These are phyloP conservation scores for Panopea generosa DNA, from an alignment of 2,888 invertebrate genomes.

Conservation along the genomic window DNA sequence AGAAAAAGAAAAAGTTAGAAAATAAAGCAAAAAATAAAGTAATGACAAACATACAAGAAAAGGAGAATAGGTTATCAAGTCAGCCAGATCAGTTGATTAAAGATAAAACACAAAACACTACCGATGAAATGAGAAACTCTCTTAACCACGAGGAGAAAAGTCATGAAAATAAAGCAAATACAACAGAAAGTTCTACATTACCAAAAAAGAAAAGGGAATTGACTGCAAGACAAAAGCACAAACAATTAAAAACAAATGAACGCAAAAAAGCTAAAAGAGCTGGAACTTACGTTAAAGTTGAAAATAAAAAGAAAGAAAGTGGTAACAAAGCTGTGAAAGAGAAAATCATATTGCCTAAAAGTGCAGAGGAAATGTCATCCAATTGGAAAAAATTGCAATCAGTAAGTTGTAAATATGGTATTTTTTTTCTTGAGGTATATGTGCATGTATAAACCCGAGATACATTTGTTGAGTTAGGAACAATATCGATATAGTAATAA, in stretches of 20 bases:
- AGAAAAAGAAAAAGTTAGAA: too few relatives aligned
- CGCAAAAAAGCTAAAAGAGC: constrained; percentile 12
- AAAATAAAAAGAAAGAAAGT: constrained; percentile 11
- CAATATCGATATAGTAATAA: too few relatives aligned
- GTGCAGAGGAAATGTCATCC: constrained; percentile 59
- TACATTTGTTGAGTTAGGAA: too few relatives aligned
- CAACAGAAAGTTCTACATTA: background rate
- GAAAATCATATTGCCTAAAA: constrained; percentile 51
- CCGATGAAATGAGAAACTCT: too few relatives aligned
- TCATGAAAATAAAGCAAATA: too few relatives aligned
- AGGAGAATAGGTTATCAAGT: too few relatives aligned
- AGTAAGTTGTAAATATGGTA: constrained; percentile 52
- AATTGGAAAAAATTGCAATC: constrained; percentile 77
- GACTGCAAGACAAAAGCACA: constrained; percentile 38
- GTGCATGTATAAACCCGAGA: too few relatives aligned
- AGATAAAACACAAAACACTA: too few relatives aligned
- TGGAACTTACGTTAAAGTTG: background rate
- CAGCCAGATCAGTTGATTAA: too few relatives aligned
- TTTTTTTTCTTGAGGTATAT: background rate
- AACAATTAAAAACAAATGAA: constrained; percentile 18
- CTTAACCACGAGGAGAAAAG: too few relatives aligned
- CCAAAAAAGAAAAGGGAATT: constrained; percentile 13
- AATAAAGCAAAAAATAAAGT: too few relatives aligned
- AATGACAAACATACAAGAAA: too few relatives aligned
- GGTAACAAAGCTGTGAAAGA: background rate